phyloP scores from a whole-genome alignment of 2,797 vertebrate genomes.

The Saguinus oedipus region DNA sequence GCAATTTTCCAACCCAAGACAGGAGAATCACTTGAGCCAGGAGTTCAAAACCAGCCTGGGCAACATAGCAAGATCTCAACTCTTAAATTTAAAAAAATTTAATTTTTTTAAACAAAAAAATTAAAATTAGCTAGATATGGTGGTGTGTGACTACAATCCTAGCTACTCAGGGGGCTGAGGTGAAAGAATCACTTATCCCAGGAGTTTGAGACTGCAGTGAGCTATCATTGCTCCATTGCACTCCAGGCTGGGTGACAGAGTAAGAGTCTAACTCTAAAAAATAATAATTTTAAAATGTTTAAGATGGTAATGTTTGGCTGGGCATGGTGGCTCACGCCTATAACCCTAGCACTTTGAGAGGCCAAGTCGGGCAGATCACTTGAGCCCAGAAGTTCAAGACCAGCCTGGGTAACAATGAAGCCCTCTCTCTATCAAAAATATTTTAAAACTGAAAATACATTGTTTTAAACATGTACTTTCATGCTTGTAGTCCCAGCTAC shows the following conservation, averaged over 20 bases:
- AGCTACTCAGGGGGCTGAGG: background rate
- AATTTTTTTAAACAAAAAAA: background rate
- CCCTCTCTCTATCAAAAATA: too few species aligned
- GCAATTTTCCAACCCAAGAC: background rate
- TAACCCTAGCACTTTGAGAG: background rate
- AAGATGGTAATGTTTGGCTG: background rate
- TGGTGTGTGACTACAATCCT: background rate
- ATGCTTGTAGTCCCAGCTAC: background rate
- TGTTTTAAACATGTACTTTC: too few species aligned
- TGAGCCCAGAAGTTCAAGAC: too few species aligned
- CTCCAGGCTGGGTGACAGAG: background rate
- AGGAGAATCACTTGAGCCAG: background rate
- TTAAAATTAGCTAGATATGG: background rate
- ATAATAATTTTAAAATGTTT: too few species aligned
- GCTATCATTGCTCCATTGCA: rapidly evolving
- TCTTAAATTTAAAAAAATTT: background rate
- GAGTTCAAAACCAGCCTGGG: background rate
- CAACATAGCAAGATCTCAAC: background rate
- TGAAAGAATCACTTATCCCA: background rate
- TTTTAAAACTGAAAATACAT: too few species aligned
- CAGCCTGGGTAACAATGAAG: too few species aligned
- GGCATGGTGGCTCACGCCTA: background rate
- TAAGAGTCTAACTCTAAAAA: background rate
- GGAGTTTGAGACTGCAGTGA: background rate
- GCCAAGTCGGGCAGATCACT: background rate